These are phyloP conservation scores for Petrolisthes cinctipes DNA, from an alignment of 2,888 invertebrate genomes.

Conservation along the genomic window DNA sequence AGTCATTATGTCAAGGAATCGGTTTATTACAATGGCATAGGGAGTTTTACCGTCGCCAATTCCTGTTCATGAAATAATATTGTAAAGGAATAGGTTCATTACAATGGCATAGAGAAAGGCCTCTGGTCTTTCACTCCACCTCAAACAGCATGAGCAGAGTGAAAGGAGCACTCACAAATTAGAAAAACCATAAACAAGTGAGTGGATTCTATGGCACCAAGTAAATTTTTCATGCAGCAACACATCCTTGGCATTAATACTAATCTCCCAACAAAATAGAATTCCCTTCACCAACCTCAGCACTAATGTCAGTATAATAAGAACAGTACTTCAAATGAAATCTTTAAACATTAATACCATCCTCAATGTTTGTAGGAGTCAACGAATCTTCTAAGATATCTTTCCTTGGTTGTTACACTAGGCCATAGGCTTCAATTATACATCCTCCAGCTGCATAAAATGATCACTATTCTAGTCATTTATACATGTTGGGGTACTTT, in stretches of 20 bases:
- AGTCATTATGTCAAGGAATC: no score
- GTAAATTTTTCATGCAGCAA: conserved; percentile 32
- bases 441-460: no score
- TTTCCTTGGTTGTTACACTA: no score
- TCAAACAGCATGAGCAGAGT: conserved; percentile 30
- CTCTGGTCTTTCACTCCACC: conserved; percentile 51
- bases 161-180: conserved; percentile 53
- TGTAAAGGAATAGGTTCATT: not conserved
- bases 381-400: no score
- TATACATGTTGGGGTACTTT: no score
- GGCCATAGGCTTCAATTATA: no score
- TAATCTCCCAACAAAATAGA: not conserved
- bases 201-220: conserved; percentile 38
- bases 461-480: no score
- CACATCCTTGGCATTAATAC: conserved; percentile 10
- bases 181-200: conserved; percentile 6
- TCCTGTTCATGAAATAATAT: no score
- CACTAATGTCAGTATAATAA: conserved; percentile 10
- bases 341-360: not conserved
- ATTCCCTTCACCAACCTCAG: conserved; percentile 31
- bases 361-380: not conserved
- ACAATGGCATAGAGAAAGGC: conserved; percentile 52
- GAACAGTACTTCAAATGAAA: conserved; percentile 28
- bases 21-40: no score
- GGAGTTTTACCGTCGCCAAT: no score